Conservation (phyloP, 2,113 vertebrate genomes). For the Empidonax alnorum region DNA sequence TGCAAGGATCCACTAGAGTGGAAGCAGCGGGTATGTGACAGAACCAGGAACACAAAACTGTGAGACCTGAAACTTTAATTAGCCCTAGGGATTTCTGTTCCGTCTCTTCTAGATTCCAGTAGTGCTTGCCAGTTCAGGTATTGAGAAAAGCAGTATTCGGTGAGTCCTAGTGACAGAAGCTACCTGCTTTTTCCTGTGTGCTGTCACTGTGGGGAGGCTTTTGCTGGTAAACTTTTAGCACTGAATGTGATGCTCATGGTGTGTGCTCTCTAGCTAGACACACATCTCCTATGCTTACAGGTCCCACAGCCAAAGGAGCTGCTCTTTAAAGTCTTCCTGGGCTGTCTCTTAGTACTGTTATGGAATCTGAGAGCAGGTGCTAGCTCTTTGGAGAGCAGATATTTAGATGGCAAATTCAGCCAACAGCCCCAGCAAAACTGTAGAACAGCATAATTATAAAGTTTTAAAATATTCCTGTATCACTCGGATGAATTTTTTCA, state of each 20-base stretch:
- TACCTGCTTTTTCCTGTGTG: neutral
- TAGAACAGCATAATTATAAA: neutral
- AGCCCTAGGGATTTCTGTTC: neutral
- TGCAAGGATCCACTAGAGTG: neutral
- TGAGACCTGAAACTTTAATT: neutral
- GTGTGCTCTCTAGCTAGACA: neutral
- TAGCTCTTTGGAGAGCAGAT: neutral
- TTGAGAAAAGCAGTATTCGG: neutral
- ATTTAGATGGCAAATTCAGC: neutral
- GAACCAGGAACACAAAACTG: neutral
- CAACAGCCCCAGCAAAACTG: accelerated
- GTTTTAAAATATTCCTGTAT: conserved; percentile 13
- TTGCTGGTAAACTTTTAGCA: neutral
- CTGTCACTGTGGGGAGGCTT: neutral
- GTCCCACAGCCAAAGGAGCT: neutral
- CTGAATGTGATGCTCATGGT: accelerated
- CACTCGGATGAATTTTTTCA: neutral
- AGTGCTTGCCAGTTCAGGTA: neutral
- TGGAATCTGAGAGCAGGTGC: neutral
- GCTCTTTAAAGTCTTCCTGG: neutral
- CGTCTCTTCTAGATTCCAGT: neutral
- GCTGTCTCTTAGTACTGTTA: neutral
- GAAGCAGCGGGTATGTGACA: neutral
- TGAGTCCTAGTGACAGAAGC: neutral
- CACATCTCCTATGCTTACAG: neutral